phyloP scores from a whole-genome alignment of 2,888 invertebrate species.

The Zootermopsis nevadensis region DNA sequence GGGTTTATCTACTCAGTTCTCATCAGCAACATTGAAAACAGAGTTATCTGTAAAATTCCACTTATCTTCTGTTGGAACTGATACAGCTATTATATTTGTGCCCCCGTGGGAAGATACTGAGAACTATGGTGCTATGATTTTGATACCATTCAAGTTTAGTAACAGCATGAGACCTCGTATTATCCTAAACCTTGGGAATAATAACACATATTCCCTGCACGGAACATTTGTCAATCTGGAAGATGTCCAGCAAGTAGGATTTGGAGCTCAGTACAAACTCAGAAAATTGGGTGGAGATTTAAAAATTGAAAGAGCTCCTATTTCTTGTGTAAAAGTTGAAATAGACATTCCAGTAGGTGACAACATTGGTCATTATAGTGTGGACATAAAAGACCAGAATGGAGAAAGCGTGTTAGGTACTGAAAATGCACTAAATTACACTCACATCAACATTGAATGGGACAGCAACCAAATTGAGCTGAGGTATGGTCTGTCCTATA shows the following conservation, averaged over 20 bases:
- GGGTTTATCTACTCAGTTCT: conserved; percentile 13
- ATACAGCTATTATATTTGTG: conserved; percentile 10
- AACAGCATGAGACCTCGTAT: conserved; percentile 46
- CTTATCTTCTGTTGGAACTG: conserved; percentile 24
- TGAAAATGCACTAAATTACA: conserved; percentile 51
- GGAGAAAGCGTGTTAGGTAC: conserved; percentile 49
- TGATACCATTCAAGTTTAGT: conserved; percentile 44
- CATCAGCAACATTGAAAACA: conserved; percentile 20
- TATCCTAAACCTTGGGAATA: conserved; percentile 46
- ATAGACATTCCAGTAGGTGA: conserved; percentile 51
- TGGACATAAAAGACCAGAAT: conserved; percentile 53
- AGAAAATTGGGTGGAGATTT: conserved; percentile 44
- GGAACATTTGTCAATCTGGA: conserved; percentile 43
- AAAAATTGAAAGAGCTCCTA: conserved; percentile 45
- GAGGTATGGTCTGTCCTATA: conserved; percentile 52
- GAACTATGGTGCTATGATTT: conserved; percentile 31
- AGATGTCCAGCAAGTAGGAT: conserved; percentile 43
- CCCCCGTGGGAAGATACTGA: conserved; percentile 42
- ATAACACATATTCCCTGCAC: conserved; percentile 43
- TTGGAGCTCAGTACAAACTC: conserved; percentile 42
- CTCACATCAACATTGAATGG: conserved; percentile 51
- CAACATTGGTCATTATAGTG: conserved; percentile 48
- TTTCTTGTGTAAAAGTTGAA: conserved; percentile 46
- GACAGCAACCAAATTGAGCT: conserved; percentile 56
- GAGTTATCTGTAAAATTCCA: conserved; percentile 30